phyloP scores from a whole-genome alignment of 2,113 vertebrate genomes.

The Rhea pennata region DNA sequence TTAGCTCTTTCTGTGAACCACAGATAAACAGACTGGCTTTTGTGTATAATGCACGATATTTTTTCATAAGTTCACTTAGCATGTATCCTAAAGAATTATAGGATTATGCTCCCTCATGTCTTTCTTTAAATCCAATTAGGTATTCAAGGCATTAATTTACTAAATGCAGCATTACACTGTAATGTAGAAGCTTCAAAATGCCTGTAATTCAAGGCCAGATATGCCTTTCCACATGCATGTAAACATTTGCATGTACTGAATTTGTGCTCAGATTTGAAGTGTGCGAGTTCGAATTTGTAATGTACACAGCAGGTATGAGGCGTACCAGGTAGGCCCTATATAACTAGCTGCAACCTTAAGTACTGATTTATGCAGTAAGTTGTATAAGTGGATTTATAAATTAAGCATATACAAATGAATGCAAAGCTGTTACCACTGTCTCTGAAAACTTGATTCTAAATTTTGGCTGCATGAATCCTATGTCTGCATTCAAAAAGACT shows the following conservation, averaged over 20 bases:
- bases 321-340: not conserved
- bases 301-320: not conserved
- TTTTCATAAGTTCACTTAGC: constrained; percentile 20
- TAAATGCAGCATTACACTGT: not conserved
- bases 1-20: not conserved
- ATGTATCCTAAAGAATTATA: constrained; percentile 36
- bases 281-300: not conserved
- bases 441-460: not conserved
- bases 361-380: not conserved
- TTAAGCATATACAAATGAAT: not conserved
- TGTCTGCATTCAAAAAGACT: not conserved
- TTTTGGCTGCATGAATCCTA: not conserved
- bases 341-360: not conserved
- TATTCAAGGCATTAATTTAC: constrained; percentile 41
- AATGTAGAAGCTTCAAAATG: not conserved
- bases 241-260: not conserved
- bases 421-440: not conserved
- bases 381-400: not conserved
- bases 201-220: not conserved
- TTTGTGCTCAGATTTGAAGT: not conserved
- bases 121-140: constrained; percentile 40
- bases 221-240: not conserved
- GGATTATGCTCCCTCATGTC: constrained; percentile 50
- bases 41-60: not conserved
- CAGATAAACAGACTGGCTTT: not conserved